A percentile compares a stretch with the other conserved stretches of the same genome.
phyloP scores from a whole-genome alignment of 1,140 invertebrate species.

The Bombus sylvicola region DNA sequence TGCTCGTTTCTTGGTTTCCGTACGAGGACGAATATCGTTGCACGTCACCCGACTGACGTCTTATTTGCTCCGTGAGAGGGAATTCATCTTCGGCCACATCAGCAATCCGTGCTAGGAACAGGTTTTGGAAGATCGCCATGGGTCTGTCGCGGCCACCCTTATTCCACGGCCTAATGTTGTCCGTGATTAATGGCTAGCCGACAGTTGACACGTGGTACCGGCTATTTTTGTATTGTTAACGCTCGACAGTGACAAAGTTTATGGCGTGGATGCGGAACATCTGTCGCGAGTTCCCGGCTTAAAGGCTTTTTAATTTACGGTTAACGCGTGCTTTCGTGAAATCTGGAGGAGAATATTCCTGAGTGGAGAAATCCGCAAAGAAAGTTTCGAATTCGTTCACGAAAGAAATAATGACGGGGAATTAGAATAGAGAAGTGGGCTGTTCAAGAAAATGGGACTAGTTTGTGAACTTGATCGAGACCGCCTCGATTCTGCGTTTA shows the following conservation, averaged over 20 bases:
- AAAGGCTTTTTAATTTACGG: conserved; percentile 36
- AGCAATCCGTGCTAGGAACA: background rate
- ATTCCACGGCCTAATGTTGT: conserved; percentile 52
- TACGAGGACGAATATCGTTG: conserved; percentile 42
- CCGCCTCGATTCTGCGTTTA: background rate
- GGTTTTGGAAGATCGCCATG: conserved; percentile 55
- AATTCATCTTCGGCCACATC: conserved; percentile 54
- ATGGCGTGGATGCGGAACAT: conserved; percentile 24
- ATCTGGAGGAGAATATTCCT: background rate
- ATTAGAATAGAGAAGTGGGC: background rate
- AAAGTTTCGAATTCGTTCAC: background rate
- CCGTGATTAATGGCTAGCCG: conserved; percentile 37
- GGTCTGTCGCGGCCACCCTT: conserved; percentile 29
- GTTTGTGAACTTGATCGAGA: conserved; percentile 9
- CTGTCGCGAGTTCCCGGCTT: background rate
- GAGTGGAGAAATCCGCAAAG: background rate
- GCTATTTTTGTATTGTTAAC: conserved; percentile 27
- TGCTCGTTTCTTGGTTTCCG: background rate
- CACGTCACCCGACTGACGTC: conserved; percentile 51
- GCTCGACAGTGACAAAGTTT: conserved; percentile 26
- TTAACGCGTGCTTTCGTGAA: background rate
- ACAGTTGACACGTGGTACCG: conserved; percentile 6
- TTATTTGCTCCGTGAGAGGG: conserved; percentile 60
- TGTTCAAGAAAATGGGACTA: conserved; percentile 21
- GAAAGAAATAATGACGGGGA: background rate